phyloP scores from a whole-genome alignment of 2,113 vertebrate genomes.

The Daubentonia madagascariensis region DNA sequence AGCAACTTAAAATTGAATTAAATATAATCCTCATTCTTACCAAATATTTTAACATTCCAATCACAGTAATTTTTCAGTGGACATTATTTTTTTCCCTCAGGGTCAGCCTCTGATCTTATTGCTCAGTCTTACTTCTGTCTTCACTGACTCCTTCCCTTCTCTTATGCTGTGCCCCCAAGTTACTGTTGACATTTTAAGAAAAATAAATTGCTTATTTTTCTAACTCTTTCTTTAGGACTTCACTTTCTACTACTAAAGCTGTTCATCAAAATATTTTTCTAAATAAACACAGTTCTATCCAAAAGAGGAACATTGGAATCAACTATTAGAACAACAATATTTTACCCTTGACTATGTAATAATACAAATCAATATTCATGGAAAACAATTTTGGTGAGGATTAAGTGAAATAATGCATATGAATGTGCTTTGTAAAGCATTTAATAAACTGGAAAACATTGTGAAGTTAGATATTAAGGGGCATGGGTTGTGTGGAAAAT shows the following conservation, averaged over 20 bases:
- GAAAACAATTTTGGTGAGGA: neutral
- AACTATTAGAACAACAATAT: neutral
- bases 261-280: neutral
- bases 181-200: neutral
- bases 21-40: neutral
- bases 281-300: neutral
- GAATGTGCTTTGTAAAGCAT: neutral
- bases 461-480: neutral
- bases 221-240: neutral
- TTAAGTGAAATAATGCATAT: neutral
- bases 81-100: neutral
- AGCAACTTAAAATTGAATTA: neutral
- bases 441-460: neutral
- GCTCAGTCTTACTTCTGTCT: neutral
- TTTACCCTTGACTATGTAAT: neutral
- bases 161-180: neutral
- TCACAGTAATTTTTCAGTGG: neutral
- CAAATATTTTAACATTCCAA: neutral
- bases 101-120: neutral
- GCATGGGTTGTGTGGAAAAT: neutral
- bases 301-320: neutral
- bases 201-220: neutral
- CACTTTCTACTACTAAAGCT: neutral
- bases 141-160: neutral
- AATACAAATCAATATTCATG: neutral